Base-by-base conservation (phyloP, 2,888 invertebrate species). In the Dynastes maya region DNA sequence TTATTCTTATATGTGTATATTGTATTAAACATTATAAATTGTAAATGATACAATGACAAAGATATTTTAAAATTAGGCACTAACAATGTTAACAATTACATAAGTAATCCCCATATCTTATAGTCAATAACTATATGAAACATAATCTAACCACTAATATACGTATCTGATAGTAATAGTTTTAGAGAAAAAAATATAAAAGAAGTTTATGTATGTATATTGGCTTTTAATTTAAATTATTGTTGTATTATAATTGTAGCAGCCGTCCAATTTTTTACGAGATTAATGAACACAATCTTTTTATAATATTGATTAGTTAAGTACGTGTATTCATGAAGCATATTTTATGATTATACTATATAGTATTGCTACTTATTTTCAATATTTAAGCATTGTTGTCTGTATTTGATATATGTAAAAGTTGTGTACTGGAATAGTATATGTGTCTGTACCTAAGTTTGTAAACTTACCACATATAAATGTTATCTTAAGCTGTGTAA, bases 401-500 rank as follows among this genome's bases (percentile, higher is more conserved):
- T 77, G 55, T 76, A 49, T 65, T 55, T 29, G 13, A 71, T 16
- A 45, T 51, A 77, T 78, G 71, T 71, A 68, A 78, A 64, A 64
- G 78, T 72, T 72, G 72, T 72, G 72, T 45, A 74, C 37, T 74
- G 40, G 16, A 45, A 29, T 74, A 61, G 58, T 13, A 78, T 32
- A 51, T 49, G 40, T 78, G 65, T 79, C 63, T 76, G 79, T 79
- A 76, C 76, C 79, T 79, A 79, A 76, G 70, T 79, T 79, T 76
- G 51, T 76, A 76, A 58, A 68, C 67, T 68, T 68, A 76, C 61
- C 37, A 77, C 55, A 67, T 67, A 77, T 67, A 68, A 77, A 63
- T 79, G 79, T 79, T 79, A 77, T 77, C 67, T 64, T 74, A 72
- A 72, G 61, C 77, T 77, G 58, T 77, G 74, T 79, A 79, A 79